These are phyloP conservation scores for Triplophysa tibetana DNA, from an alignment of 2,113 vertebrate species.

Conservation along the genomic window DNA sequence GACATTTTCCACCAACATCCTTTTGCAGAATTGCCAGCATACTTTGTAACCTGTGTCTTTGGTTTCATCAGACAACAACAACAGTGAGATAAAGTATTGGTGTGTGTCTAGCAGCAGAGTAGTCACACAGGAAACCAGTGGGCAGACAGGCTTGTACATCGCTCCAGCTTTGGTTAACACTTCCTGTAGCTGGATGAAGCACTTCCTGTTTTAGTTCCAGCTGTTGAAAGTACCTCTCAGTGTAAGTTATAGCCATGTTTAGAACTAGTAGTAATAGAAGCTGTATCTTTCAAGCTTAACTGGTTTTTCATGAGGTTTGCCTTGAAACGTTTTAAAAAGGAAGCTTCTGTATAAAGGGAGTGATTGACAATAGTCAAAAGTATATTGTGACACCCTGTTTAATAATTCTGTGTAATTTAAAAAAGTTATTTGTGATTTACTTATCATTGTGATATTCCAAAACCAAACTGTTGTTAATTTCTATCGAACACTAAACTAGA, in stretches of 20 bases:
- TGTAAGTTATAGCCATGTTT: slow-evolving; percentile 13
- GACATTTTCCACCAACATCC: neutral
- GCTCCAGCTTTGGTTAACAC: slow-evolving; percentile 56
- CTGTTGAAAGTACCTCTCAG: slow-evolving; percentile 39
- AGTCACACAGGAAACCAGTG: slow-evolving; percentile 60
- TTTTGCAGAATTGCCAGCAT: slow-evolving; percentile 8
- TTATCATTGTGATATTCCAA: no score
- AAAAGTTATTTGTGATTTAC: no score
- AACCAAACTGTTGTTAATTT: no score
- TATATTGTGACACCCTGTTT: neutral
- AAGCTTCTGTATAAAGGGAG: neutral
- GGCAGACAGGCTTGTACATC: slow-evolving; percentile 55
- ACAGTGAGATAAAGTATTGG: slow-evolving; percentile 3
- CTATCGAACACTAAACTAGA: no score
- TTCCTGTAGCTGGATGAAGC: slow-evolving; percentile 55
- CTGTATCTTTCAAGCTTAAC: neutral
- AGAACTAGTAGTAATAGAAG: neutral
- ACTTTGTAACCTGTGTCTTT: slow-evolving; percentile 24
- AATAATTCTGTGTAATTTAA: neutral
- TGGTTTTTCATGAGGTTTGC: neutral
- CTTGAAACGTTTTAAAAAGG: neutral
- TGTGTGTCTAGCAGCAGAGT: slow-evolving; percentile 47
- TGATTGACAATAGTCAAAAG: neutral
- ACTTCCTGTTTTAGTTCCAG: slow-evolving; percentile 54
- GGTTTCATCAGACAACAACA: slow-evolving; percentile 11